Evolutionary conservation across 2,797 vertebrate species (phyloP).

Genomic region (Cephalopachus bancanus): DNA sequence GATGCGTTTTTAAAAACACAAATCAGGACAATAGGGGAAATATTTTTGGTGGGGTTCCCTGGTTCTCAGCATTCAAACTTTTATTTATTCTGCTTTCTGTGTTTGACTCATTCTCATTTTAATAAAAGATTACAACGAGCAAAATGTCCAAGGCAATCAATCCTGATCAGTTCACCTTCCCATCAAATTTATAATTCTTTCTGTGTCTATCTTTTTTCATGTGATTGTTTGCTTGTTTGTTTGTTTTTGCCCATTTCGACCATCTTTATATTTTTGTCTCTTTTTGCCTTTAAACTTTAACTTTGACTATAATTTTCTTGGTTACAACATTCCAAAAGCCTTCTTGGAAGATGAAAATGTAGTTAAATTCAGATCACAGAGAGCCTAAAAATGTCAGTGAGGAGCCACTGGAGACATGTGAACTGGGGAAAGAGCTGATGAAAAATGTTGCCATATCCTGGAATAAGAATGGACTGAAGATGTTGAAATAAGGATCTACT

Average conservation of each 20-base stretch:
- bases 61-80: neutral
- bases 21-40: neutral
- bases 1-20: neutral
- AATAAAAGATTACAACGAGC: neutral
- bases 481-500: neutral
- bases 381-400: neutral
- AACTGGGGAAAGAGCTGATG: neutral
- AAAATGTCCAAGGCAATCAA: neutral
- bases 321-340: neutral
- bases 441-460: neutral
- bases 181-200: neutral
- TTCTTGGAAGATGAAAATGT: constrained; percentile 10
- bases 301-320: neutral
- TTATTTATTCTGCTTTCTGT: neutral
- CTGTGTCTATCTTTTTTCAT: neutral
- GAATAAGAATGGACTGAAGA: neutral
- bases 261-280: neutral
- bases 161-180: neutral
- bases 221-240: too few relatives aligned
- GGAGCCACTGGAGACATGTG: neutral
- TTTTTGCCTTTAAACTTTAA: neutral
- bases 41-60: neutral
- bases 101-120: constrained; percentile 2
- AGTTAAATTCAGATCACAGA: constrained; percentile 11
- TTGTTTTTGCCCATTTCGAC: neutral